These are phyloP conservation scores for Pachypanchax playfairii DNA, from an alignment of 2,113 vertebrate genomes.

Conservation along the genomic window DNA sequence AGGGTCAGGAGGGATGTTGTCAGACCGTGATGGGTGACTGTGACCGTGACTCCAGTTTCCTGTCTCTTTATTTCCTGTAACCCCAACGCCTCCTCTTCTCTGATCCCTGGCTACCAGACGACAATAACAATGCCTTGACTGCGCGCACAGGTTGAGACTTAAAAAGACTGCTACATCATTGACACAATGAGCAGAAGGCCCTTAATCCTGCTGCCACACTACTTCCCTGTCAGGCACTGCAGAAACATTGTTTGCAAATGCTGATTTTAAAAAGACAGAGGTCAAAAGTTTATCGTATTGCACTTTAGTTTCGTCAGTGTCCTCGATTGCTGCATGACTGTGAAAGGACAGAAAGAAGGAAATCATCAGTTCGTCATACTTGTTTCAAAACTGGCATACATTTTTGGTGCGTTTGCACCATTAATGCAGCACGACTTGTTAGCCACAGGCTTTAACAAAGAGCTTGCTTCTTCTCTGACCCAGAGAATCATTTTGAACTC, in stretches of 20 bases:
- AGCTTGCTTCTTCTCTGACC: constrained; percentile 29
- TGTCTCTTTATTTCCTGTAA: constrained; percentile 61
- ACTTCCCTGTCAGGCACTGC: constrained; percentile 6
- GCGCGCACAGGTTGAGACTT: constrained; percentile 32
- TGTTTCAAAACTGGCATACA: neutral
- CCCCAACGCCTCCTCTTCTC: constrained; percentile 18
- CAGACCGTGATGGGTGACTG: constrained; percentile 53
- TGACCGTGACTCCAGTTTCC: constrained; percentile 73
- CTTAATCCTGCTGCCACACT: neutral
- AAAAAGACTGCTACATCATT: constrained; percentile 59
- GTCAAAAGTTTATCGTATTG: constrained; percentile 29
- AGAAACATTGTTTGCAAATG: constrained; percentile 34
- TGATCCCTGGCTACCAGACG: constrained; percentile 42
- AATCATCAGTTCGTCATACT: neutral
- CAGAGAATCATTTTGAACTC: constrained; percentile 43
- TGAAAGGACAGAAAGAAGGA: neutral
- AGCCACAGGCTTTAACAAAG: constrained; percentile 36
- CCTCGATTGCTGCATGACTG: constrained; percentile 9
- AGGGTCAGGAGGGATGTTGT: constrained; percentile 39
- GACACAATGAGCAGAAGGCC: constrained; percentile 61
- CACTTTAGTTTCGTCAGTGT: constrained; percentile 12
- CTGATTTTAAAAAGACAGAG: constrained; percentile 21
- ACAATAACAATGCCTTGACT: constrained; percentile 54
- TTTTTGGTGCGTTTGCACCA: neutral
- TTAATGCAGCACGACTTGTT: constrained; percentile 8